Percentiles rank a stretch among this genome's conserved stretches.
Conservation (phyloP, 2,113 vertebrate genomes). For the Pithys albifrons region DNA sequence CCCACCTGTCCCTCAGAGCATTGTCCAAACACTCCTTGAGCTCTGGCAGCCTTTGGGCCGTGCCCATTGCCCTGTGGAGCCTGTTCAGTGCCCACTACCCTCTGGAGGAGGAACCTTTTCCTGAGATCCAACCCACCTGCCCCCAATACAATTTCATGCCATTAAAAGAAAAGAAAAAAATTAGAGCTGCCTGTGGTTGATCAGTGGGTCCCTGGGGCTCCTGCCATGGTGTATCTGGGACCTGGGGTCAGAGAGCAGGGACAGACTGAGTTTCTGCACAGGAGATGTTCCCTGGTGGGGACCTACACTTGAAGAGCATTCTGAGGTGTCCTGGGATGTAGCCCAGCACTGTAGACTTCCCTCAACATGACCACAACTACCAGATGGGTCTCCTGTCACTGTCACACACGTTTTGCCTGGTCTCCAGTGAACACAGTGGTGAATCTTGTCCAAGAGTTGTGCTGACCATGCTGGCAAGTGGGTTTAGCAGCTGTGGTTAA, state of each 20-base stretch:
- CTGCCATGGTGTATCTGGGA: background rate
- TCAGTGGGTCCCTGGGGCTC: background rate
- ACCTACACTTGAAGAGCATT: background rate
- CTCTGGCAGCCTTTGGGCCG: background rate
- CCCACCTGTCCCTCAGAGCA: background rate
- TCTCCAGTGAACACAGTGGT: fast-evolving
- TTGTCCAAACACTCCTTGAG: background rate
- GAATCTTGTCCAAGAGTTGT: fast-evolving
- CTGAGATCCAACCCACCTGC: background rate
- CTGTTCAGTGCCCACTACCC: background rate
- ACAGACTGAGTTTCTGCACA: background rate
- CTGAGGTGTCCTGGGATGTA: background rate
- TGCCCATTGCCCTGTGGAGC: background rate
- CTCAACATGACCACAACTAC: background rate
- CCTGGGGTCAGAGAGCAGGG: background rate
- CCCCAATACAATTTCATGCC: background rate
- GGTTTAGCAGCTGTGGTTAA: background rate
- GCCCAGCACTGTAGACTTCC: background rate
- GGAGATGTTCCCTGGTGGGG: no score
- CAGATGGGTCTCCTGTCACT: background rate
- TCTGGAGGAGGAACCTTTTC: background rate
- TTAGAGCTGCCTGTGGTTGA: background rate
- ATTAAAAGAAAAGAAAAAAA: background rate
- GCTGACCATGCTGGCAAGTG: background rate
- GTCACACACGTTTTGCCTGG: background rate